Evolutionary conservation across 1,140 invertebrate species (phyloP).

Genomic region (Globodera ellingtonae): DNA sequence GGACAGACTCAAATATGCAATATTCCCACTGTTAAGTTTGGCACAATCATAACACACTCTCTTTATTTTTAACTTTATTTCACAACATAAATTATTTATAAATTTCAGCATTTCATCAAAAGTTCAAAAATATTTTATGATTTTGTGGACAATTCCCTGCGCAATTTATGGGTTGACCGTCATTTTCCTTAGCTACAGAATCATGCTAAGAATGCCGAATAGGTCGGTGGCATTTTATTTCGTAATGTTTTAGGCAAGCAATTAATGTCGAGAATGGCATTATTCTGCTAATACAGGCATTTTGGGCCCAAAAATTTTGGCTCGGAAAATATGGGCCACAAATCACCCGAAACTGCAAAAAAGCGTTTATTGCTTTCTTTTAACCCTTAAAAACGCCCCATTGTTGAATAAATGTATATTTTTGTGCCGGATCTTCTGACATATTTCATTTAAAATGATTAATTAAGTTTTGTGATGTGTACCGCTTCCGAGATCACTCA

Average conservation of each 20-base stretch:
- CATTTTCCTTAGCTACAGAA: background rate
- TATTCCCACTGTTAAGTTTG: background rate
- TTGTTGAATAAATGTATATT: no score
- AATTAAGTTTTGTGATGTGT: constrained; percentile 3
- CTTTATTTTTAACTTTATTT: background rate
- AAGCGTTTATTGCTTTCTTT: no score
- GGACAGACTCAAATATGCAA: background rate
- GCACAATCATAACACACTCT: background rate
- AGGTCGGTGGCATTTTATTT: no score
- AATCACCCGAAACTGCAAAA: no score
- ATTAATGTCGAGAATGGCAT: no score
- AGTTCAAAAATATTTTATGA: background rate
- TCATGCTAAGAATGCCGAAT: background rate
- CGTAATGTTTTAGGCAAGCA: no score
- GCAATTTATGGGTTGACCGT: background rate
- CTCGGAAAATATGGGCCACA: no score
- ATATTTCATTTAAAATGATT: background rate
- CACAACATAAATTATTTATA: background rate
- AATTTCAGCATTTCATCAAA: background rate
- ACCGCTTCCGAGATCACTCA: constrained; percentile 1
- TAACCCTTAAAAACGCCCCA: no score
- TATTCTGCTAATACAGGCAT: no score
- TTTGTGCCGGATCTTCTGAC: no score
- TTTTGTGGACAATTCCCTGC: background rate
- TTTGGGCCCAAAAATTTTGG: no score